Evolutionary conservation across 2,797 vertebrate genomes (phyloP).

Genomic region (Vireo griseus): DNA sequence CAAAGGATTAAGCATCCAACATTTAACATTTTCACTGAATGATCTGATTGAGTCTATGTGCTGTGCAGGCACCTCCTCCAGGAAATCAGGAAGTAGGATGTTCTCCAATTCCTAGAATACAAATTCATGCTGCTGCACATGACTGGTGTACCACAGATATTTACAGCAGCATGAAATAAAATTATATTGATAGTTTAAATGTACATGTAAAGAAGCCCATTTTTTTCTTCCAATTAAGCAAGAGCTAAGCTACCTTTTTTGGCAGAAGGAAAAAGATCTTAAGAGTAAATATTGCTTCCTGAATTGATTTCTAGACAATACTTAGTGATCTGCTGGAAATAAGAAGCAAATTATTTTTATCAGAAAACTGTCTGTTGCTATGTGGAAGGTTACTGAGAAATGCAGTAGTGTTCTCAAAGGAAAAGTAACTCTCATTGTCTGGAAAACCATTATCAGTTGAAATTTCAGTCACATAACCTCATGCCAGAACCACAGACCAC

Average conservation of each 20-base stretch:
- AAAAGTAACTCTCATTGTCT: neutral
- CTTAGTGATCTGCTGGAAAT: neutral
- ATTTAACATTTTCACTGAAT: conserved; percentile 68
- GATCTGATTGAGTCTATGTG: conserved; percentile 52
- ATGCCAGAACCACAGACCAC: neutral
- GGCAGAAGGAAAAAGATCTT: neutral
- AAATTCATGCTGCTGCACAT: neutral
- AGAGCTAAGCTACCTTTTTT: neutral
- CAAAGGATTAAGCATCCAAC: conserved; percentile 63
- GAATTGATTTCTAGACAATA: neutral
- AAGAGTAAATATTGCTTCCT: neutral
- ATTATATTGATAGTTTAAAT: neutral
- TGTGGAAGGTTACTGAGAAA: neutral
- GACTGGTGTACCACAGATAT: neutral
- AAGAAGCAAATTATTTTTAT: neutral
- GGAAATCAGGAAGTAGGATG: conserved; percentile 64
- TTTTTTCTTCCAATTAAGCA: neutral
- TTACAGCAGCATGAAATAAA: neutral
- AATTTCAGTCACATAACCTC: neutral
- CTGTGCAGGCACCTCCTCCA: conserved; percentile 64
- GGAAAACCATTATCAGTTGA: neutral
- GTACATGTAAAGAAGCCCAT: neutral
- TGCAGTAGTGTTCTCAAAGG: neutral
- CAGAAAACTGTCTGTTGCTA: neutral
- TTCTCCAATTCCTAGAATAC: conserved; percentile 65